Conservation (phyloP, 2,888 invertebrate species). For the Melinopterus prodromus region DNA sequence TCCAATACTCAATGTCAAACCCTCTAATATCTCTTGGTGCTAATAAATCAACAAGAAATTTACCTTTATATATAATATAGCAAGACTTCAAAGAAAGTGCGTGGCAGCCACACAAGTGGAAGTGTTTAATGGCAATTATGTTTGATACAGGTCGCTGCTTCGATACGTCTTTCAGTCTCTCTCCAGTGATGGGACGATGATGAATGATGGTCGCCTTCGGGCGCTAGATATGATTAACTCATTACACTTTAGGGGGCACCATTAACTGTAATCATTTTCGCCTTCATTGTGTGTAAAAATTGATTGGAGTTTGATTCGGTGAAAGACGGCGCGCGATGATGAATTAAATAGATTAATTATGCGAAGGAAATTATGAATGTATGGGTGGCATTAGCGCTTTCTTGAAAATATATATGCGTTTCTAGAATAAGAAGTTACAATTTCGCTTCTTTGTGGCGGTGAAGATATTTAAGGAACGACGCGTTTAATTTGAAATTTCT, state of each 20-base stretch:
- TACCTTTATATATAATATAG: not conserved
- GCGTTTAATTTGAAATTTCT: too few species aligned
- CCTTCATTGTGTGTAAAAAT: not conserved
- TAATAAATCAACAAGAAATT: too few species aligned
- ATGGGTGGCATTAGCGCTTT: not conserved
- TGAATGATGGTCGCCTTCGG: not conserved
- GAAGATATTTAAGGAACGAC: too few species aligned
- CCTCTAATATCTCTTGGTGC: not conserved
- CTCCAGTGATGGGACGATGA: not conserved
- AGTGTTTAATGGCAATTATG: not conserved
- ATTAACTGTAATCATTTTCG: conserved; percentile 4
- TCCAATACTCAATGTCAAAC: not conserved
- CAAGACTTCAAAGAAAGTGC: not conserved
- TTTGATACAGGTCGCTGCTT: not conserved
- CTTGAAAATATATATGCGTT: not conserved
- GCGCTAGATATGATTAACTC: conserved; percentile 4
- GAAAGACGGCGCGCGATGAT: not conserved
- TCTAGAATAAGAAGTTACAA: not conserved
- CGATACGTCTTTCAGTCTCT: conserved; percentile 4
- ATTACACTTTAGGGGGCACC: conserved; percentile 4
- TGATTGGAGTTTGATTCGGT: conserved; percentile 4
- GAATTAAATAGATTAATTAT: not conserved
- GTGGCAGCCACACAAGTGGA: not conserved
- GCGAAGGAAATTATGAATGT: not conserved
- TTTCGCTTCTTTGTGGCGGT: too few species aligned